Conservation (phyloP, 2,113 vertebrate genomes). For the Zosterops borbonicus region DNA sequence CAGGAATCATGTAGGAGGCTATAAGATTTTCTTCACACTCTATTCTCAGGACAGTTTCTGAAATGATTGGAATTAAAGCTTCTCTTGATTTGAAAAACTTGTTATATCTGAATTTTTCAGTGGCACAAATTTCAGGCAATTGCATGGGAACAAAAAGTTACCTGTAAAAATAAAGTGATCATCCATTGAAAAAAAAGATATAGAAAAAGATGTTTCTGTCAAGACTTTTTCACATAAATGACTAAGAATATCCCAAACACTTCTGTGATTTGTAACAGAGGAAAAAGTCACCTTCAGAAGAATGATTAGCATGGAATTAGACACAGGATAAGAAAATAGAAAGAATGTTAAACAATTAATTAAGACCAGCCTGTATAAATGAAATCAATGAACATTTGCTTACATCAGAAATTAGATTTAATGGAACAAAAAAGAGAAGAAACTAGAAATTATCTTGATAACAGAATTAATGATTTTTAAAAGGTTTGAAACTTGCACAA, state of each 20-base stretch:
- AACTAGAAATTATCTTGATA: constrained; percentile 54
- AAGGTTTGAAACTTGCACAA: background rate
- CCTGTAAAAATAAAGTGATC: background rate
- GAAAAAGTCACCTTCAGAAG: constrained; percentile 36
- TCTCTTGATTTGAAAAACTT: background rate
- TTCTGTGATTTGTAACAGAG: background rate
- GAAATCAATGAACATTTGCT: constrained; percentile 71
- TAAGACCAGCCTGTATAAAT: constrained; percentile 57
- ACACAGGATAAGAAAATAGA: constrained; percentile 49
- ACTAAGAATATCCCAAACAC: background rate
- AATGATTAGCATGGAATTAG: constrained; percentile 37
- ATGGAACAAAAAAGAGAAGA: constrained; percentile 58
- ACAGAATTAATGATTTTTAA: constrained; percentile 45
- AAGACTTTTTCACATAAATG: background rate
- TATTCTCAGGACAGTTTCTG: background rate
- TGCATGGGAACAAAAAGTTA: background rate
- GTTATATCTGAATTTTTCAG: background rate
- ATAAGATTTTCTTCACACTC: background rate
- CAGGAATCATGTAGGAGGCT: background rate
- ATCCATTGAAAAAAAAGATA: background rate
- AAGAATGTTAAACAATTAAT: constrained; percentile 42
- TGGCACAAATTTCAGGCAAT: background rate
- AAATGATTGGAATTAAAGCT: background rate
- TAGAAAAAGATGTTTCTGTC: background rate
- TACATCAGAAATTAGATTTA: constrained; percentile 64